These are phyloP conservation scores for Tinea pellionella DNA, from an alignment of 2,888 invertebrate species.

Conservation along the genomic window DNA sequence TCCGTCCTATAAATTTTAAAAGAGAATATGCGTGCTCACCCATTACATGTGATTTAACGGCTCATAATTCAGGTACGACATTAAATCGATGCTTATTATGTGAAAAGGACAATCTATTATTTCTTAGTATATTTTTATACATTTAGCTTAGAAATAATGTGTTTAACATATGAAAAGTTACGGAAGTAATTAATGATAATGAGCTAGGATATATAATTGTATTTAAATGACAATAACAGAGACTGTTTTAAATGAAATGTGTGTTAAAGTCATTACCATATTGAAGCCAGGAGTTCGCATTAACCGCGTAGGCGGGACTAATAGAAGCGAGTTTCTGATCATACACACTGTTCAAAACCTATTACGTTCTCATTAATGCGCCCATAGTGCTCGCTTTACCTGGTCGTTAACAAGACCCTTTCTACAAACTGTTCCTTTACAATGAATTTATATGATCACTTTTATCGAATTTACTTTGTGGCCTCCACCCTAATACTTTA, in stretches of 20 bases:
- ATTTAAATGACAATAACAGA: not conserved
- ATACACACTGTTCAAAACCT: not conserved
- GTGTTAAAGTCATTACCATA: constrained; percentile 6
- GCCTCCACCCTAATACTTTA: constrained; percentile 10
- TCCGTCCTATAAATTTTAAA: constrained; percentile 47
- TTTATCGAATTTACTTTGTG: constrained; percentile 12
- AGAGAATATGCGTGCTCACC: constrained; percentile 58
- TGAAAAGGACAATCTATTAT: not conserved
- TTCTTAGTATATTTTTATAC: not conserved
- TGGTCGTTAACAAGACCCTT: constrained; percentile 12
- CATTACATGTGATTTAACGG: constrained; percentile 59
- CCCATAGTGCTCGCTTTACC: constrained; percentile 9
- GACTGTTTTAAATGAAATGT: not conserved
- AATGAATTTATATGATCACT: constrained; percentile 13
- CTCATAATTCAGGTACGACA: constrained; percentile 45
- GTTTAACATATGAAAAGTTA: not conserved
- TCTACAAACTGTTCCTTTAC: constrained; percentile 11
- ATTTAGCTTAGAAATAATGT: not conserved
- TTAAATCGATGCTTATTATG: constrained; percentile 33
- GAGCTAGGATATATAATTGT: not conserved
- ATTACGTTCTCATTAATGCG: constrained; percentile 13
- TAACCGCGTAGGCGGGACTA: constrained; percentile 8
- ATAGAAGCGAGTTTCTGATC: constrained; percentile 3
- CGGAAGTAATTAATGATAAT: not conserved
- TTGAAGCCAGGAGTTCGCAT: not conserved